A percentile compares a stretch with the other conserved stretches of the same genome.
These are phyloP conservation scores for Hydrochoerus hydrochaeris DNA, from an alignment of 2,113 vertebrate species.

Conservation along the genomic window DNA sequence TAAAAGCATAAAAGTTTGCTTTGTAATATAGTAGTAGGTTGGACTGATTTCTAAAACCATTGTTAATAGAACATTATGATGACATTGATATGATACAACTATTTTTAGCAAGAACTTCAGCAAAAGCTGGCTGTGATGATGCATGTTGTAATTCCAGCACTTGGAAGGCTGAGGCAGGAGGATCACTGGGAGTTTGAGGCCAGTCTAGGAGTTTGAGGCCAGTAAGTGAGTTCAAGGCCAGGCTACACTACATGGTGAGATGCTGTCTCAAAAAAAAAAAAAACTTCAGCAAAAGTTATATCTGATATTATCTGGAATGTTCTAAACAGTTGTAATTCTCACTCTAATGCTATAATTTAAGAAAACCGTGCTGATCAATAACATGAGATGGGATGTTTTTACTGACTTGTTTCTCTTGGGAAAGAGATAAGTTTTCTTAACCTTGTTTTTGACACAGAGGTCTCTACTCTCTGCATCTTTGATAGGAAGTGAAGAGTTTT, in stretches of 20 bases:
- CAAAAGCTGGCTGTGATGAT: no score
- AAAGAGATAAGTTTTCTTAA: not conserved
- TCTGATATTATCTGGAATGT: not conserved
- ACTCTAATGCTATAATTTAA: not conserved
- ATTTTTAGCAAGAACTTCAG: constrained; percentile 29
- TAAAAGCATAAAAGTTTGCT: constrained; percentile 4
- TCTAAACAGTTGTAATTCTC: not conserved
- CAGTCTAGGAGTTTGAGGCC: no score
- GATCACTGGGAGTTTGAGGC: no score
- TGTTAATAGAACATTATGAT: not conserved
- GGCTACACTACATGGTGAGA: no score
- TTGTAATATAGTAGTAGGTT: not conserved
- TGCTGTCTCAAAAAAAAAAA: no score
- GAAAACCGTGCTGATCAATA: not conserved
- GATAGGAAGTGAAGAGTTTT: not conserved
- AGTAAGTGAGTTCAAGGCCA: no score
- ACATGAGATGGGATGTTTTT: not conserved
- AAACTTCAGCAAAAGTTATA: not conserved
- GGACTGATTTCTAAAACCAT: not conserved
- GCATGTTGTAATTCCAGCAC: no score
- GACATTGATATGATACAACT: not conserved
- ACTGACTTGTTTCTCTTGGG: not conserved
- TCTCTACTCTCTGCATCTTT: not conserved
- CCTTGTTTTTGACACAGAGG: not conserved
- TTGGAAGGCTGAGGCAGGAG: no score